A percentile compares a stretch with the other conserved stretches of the same genome.
Conservation (phyloP, 2,797 vertebrate species). For the Mormyrus hasselquistii region DNA sequence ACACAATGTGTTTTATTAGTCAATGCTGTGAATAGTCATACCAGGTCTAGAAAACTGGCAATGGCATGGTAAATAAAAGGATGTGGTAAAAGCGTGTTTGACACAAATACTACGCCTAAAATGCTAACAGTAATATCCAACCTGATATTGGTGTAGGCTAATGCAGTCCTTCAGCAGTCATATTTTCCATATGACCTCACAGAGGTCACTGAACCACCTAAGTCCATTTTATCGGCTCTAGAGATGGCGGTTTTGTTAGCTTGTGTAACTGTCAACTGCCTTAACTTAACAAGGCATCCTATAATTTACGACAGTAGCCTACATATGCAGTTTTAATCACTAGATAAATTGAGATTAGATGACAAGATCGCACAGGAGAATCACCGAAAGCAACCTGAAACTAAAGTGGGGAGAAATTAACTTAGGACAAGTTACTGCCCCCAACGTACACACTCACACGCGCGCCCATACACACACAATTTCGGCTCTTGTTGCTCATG, state of each 20-base stretch:
- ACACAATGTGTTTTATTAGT: background rate
- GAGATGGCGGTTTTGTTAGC: background rate
- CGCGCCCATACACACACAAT: too few species aligned
- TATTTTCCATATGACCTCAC: background rate
- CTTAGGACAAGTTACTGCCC: too few species aligned
- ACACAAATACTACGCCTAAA: background rate
- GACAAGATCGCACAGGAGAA: background rate
- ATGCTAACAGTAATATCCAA: background rate
- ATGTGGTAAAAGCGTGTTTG: background rate
- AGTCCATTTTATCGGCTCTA: background rate
- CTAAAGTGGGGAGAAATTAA: background rate
- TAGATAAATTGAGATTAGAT: background rate
- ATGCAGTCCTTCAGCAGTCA: background rate
- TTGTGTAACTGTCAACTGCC: background rate
- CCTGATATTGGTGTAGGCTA: background rate
- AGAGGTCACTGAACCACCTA: background rate
- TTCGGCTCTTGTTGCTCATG: background rate
- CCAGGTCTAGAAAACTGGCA: background rate
- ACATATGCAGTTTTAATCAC: background rate
- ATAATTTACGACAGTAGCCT: background rate
- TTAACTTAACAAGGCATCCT: background rate
- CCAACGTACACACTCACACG: background rate
- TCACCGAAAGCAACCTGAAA: background rate
- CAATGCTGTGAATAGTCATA: background rate
- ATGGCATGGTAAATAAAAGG: background rate